Conservation (phyloP, 1,140 invertebrate species). For the Drosophila erecta region DNA sequence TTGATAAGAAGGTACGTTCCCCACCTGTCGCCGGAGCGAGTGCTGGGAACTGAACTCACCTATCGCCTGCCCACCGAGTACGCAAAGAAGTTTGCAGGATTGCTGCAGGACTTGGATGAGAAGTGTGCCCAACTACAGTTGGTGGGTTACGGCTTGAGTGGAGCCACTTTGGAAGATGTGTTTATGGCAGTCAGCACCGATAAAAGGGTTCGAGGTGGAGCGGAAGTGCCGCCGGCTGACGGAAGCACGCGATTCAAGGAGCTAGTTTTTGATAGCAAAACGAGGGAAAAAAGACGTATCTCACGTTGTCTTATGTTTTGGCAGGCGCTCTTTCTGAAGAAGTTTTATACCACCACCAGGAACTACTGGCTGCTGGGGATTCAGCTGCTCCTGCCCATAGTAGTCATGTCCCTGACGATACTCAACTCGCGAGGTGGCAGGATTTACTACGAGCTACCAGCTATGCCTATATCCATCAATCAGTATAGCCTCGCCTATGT, state of each 20-base stretch:
- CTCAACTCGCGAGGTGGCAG: slow-evolving; percentile 73
- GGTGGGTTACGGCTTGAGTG: slow-evolving; percentile 95
- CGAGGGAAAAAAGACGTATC: not conserved
- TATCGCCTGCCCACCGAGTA: slow-evolving; percentile 65
- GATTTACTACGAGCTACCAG: slow-evolving; percentile 20
- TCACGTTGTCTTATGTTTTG: slow-evolving; percentile 58
- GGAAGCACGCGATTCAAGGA: not conserved
- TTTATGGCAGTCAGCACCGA: slow-evolving; percentile 86
- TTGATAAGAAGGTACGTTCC: slow-evolving; percentile 70
- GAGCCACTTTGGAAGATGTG: slow-evolving; percentile 97
- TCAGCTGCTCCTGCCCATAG: slow-evolving; percentile 86
- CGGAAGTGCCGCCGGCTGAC: not conserved
- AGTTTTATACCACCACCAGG: slow-evolving; percentile 85
- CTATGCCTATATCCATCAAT: slow-evolving; percentile 14
- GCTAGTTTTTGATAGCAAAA: slow-evolving; percentile 18
- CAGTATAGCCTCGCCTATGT: slow-evolving; percentile 5
- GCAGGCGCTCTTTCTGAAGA: slow-evolving; percentile 87
- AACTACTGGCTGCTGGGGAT: slow-evolving; percentile 86
- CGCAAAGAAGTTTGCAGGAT: slow-evolving; percentile 41
- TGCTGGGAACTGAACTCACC: slow-evolving; percentile 71
- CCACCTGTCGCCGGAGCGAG: slow-evolving; percentile 47
- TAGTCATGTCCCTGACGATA: slow-evolving; percentile 87
- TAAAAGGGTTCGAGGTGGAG: slow-evolving; percentile 3
- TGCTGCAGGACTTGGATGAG: slow-evolving; percentile 51
- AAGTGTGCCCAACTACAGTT: slow-evolving; percentile 79